phyloP scores from a whole-genome alignment of 2,797 vertebrate genomes.

The Furcifer pardalis region DNA sequence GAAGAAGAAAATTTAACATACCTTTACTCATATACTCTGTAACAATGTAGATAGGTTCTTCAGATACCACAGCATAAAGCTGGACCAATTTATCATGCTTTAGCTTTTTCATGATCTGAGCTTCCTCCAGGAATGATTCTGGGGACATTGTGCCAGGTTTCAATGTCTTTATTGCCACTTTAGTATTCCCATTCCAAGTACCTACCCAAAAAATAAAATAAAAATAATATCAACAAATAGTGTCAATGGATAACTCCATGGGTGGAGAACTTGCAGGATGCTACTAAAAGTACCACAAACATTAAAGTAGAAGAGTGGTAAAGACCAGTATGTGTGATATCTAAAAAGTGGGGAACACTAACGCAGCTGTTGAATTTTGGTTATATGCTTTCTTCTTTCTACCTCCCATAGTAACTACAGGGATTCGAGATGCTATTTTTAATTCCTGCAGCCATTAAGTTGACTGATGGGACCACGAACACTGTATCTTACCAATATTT shows the following conservation, averaged over 20 bases:
- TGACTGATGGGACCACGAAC: background rate
- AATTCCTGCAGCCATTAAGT: background rate
- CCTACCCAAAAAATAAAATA: conserved; percentile 83
- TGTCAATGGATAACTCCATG: conserved; percentile 55
- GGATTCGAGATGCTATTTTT: background rate
- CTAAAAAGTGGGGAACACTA: background rate
- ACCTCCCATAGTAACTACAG: background rate
- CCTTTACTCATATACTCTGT: conserved; percentile 98
- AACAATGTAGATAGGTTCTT: conserved; percentile 97
- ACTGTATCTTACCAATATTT: background rate
- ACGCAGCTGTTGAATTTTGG: background rate
- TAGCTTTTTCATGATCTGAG: conserved; percentile 98
- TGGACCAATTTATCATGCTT: conserved; percentile 96
- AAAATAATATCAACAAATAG: conserved; percentile 48
- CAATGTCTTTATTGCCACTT: conserved; percentile 97
- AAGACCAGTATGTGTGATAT: background rate
- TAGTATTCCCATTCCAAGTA: conserved; percentile 98
- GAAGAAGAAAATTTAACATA: conserved; percentile 57
- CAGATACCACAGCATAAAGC: conserved; percentile 95
- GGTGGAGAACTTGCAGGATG: background rate
- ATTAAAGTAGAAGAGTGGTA: background rate
- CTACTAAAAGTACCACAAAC: background rate
- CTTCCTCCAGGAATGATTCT: conserved; percentile 96
- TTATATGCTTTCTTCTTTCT: background rate
- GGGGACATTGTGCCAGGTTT: conserved; percentile 98